Base-by-base conservation (phyloP, 1,140 invertebrate species). In the Atta colombica region DNA sequence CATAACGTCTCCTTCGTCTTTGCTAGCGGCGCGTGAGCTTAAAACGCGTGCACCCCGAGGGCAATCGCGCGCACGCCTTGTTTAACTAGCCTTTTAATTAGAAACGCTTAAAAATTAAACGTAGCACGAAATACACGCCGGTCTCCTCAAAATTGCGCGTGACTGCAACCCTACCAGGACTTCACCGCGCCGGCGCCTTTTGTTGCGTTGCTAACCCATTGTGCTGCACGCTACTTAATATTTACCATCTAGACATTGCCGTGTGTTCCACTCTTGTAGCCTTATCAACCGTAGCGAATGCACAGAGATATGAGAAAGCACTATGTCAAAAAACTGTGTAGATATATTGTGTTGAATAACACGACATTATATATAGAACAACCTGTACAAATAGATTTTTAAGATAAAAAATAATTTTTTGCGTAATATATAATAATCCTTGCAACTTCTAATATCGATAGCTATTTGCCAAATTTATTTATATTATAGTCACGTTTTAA, bases 41-140 rank as follows among this genome's bases (percentile, higher is more conserved):
- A 4, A 58, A 85, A 89, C 85, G 72, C 72, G 84, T 25, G 63
- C 55, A 53, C 84, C 92, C 94, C 91, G 90, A 86, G 92, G 94
- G 94, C 94, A 91, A 93, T 92, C 90, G 87, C 81, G 85, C 87
- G 74, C 87, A 74, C 55, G 91, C 92, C 94, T 94, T 95, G 94
- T 95, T 95, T 95, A 95, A 95, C 94, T 93, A 95, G 95, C 94
- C 94, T 95, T 95, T 95, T 95, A 95, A 95, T 95, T 95, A 95
- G 95, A 94, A 95, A 93, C 93, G 94, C 88, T 95, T 94, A 95
- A 95, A 95, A 95, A 95, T 95, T 95, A 94, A 95, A 86, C 93
- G 84, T 63, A 53, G 78, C 93, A 88, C 92, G 93, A 92, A 94
- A 94, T 94, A 94, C 91, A 93, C 92, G 55, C 87, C 90, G 91